These are phyloP conservation scores for Copsychus sechellarum DNA, from an alignment of 2,113 vertebrate genomes.

Conservation along the genomic window DNA sequence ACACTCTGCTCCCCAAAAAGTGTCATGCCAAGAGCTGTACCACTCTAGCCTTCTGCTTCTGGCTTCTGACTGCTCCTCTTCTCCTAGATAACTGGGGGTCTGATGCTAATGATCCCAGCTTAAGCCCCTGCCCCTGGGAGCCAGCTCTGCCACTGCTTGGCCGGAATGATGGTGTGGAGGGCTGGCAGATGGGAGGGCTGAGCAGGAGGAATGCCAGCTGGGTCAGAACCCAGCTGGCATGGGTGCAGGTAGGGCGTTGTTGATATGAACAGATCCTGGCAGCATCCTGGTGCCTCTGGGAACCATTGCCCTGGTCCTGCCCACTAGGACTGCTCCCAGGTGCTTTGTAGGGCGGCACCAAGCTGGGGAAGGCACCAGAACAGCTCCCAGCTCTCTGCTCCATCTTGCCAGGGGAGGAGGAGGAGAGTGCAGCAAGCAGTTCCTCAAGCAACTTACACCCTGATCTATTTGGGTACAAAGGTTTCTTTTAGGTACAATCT, in stretches of 20 bases:
- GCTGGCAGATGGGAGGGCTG: background rate
- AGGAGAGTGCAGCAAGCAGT: background rate
- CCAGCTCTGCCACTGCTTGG: background rate
- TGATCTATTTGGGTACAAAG: background rate
- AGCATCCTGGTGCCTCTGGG: background rate
- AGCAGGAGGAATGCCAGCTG: background rate
- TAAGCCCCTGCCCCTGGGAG: background rate
- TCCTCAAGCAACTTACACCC: background rate
- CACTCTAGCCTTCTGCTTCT: background rate
- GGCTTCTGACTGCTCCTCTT: background rate
- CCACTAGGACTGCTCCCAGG: background rate
- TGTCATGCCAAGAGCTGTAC: background rate
- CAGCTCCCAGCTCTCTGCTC: background rate
- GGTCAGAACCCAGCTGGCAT: background rate
- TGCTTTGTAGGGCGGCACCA: background rate
- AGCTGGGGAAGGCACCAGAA: background rate
- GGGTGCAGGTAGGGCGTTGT: fast-evolving
- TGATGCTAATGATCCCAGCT: background rate
- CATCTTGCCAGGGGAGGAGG: background rate
- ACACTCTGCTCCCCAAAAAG: background rate
- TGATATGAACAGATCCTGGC: background rate
- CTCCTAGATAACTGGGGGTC: background rate
- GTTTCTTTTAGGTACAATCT: background rate
- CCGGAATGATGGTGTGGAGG: fast-evolving
- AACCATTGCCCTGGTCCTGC: background rate